Conservation (phyloP, 2,113 vertebrate genomes). For the Cromileptes altivelis region DNA sequence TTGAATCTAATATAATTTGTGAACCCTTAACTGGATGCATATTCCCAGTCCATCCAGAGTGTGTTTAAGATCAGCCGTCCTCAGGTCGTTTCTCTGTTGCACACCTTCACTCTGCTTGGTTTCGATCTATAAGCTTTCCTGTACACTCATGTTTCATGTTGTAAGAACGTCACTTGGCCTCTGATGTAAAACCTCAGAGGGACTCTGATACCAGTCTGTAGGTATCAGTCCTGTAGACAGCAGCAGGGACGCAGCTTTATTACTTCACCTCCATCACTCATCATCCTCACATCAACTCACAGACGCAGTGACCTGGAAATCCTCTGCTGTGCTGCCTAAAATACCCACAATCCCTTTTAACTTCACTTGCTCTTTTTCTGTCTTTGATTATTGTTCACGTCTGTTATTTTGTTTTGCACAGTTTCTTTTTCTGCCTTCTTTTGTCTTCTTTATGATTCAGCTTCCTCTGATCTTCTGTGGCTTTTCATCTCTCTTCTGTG, state of each 20-base stretch:
- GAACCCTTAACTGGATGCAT: no score
- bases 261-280: conserved; percentile 32
- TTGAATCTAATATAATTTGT: no score
- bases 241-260: conserved; percentile 9
- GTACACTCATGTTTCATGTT: background rate
- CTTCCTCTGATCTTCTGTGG: background rate
- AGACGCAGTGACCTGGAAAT: conserved; percentile 22
- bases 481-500: background rate
- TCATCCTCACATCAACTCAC: conserved; percentile 8
- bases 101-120: no score
- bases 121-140: no score
- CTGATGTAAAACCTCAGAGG: conserved; percentile 7
- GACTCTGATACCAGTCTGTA: conserved; percentile 14
- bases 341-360: background rate
- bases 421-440: background rate
- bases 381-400: background rate
- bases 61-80: no score
- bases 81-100: no score
- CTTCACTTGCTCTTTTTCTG: background rate
- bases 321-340: background rate
- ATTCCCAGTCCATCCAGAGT: no score
- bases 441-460: no score
- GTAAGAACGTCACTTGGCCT: conserved; percentile 14
- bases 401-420: background rate
- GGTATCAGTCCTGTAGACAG: conserved; percentile 6